Conservation (phyloP, 2,113 vertebrate genomes). For the Embiotoca jacksoni region DNA sequence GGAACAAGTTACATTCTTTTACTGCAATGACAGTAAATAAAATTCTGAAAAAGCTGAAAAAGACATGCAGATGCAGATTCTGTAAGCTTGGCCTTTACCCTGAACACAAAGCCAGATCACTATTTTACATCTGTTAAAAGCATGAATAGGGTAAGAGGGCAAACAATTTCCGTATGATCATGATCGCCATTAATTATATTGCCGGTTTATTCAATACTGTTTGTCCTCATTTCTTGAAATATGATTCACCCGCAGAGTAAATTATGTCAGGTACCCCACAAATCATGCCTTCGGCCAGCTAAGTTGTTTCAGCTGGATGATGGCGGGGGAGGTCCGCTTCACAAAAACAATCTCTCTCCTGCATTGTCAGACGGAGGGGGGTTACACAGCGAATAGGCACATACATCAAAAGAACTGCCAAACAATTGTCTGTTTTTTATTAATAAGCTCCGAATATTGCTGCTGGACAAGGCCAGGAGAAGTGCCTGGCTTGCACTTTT, state of each 20-base stretch:
- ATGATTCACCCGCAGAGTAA: slow-evolving; percentile 68
- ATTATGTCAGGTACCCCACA: slow-evolving; percentile 76
- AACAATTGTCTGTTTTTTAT: slow-evolving; percentile 84
- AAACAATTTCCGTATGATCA: slow-evolving; percentile 64
- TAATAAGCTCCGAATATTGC: slow-evolving; percentile 79
- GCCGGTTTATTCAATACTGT: slow-evolving; percentile 69
- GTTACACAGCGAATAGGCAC: slow-evolving; percentile 67
- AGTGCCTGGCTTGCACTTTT: slow-evolving; percentile 79
- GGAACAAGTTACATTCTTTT: not conserved
- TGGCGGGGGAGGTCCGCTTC: slow-evolving; percentile 65
- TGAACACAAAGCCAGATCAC: slow-evolving; percentile 22
- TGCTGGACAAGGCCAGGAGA: slow-evolving; percentile 81
- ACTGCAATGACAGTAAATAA: no score
- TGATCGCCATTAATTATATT: slow-evolving; percentile 75
- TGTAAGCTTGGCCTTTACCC: not conserved
- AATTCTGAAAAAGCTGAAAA: no score
- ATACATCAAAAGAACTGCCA: slow-evolving; percentile 83
- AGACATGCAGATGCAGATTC: not conserved
- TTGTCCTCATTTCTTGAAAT: slow-evolving; percentile 76
- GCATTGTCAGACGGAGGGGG: slow-evolving; percentile 63
- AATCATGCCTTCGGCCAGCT: slow-evolving; percentile 67
- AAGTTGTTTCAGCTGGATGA: slow-evolving; percentile 65
- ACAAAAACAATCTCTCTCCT: slow-evolving; percentile 74
- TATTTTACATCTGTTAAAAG: slow-evolving; percentile 49
- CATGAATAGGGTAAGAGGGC: slow-evolving; percentile 34